Evolutionary conservation across 2,797 vertebrate species (phyloP).

Genomic region (Zalophus californianus): DNA sequence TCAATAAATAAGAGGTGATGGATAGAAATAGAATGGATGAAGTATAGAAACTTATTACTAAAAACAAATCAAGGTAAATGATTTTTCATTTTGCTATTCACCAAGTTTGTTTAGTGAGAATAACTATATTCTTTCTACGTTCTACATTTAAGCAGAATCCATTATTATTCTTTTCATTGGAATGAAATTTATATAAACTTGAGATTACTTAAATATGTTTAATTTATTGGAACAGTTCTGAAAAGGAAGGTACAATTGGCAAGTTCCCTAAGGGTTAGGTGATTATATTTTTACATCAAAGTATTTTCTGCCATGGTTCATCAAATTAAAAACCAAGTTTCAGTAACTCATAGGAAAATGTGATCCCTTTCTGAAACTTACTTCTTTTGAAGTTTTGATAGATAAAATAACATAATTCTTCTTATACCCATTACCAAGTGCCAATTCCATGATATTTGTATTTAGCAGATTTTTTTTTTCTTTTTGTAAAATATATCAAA

Average conservation of each 20-base stretch:
- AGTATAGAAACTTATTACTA: neutral
- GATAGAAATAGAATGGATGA: neutral
- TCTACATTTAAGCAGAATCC: neutral
- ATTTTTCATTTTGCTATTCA: neutral
- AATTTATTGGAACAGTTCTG: slow-evolving; percentile 10
- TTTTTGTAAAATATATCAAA: slow-evolving; percentile 18
- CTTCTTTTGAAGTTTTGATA: slow-evolving; percentile 45
- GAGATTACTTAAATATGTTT: slow-evolving; percentile 9
- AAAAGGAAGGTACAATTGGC: neutral
- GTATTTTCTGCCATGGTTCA: slow-evolving; percentile 23
- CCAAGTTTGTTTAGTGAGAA: neutral
- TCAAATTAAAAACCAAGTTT: slow-evolving; percentile 44
- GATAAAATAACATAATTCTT: neutral
- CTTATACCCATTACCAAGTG: neutral
- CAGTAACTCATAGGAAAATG: slow-evolving; percentile 30
- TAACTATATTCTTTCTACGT: neutral
- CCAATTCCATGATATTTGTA: slow-evolving; percentile 2
- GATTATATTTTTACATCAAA: slow-evolving; percentile 53
- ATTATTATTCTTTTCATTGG: neutral
- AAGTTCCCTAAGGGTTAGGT: neutral
- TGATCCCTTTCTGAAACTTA: neutral
- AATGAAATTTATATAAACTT: slow-evolving; percentile 45
- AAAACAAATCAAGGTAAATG: neutral
- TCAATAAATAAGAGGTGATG: neutral
- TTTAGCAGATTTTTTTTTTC: neutral